Base-by-base conservation (phyloP, 2,797 vertebrate genomes). In the Florisuga fusca region DNA sequence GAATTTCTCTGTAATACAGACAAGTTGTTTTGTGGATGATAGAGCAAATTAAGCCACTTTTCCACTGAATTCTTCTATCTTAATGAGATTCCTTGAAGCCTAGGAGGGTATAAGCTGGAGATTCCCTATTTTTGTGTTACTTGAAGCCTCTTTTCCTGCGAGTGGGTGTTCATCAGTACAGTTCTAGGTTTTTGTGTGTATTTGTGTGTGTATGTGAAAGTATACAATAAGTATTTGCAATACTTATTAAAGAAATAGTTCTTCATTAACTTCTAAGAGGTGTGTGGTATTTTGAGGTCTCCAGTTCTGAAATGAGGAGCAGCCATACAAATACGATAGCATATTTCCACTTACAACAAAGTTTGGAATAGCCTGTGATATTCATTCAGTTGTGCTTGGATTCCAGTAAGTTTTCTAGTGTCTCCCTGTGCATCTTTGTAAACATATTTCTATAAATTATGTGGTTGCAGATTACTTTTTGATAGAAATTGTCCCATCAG, bases 31-130 rank as follows among this genome's bases (percentile, higher is more conserved):
- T 4, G 1, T 91, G 62, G 18, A 71, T 68, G 69, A 46, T 67
- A 36, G n/a, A 80, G 38, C 48, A 89, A 57, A 92, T 80, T 83
- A 82, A 77, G 36, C 9, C 54, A 57, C 25, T 57, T 91, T 91
- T 83, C 61, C 45, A 72, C 12, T 68, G 9, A 54, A 51, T 92
- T 94, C 31, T 13, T 51, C 8, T 91, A 22, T 89, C 6, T 21
- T 80, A 25, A 4, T 80, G 15, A 54, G 17, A 64, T 72, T 94
- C 25, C 25, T 53, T 85, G 53, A n/a, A 50, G 45, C n/a, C 15
- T 71, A 46, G 29, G 59, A 50, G 68, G 14, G 5, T 85, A 27
- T 43, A 64, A 83, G 74, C 9, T 46, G 78, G 66, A 79, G 41
- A 77, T 58, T 68, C n/a, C 23, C 10, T 86, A 3, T 15, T 83